Percentiles rank a stretch among this genome's conserved stretches.
phyloP scores from a whole-genome alignment of 2,888 invertebrate species.

The Lasioglossum oenotherae region DNA sequence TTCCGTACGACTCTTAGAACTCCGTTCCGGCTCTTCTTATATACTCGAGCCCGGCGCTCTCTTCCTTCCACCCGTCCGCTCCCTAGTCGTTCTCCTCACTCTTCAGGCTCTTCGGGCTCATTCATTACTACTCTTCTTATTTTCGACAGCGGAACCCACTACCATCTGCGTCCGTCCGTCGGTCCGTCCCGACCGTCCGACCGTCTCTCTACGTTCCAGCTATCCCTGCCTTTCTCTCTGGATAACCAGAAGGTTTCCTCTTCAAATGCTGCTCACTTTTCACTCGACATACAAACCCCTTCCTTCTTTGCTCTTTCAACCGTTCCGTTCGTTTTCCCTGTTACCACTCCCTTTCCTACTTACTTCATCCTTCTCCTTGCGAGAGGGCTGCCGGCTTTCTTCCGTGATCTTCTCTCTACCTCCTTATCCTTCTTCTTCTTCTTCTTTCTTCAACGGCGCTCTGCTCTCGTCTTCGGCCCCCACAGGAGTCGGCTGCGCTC shows the following conservation, averaged over 20 bases:
- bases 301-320: slow-evolving; percentile 56
- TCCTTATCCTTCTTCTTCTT: slow-evolving; percentile 38
- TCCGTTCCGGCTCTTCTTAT: slow-evolving; percentile 47
- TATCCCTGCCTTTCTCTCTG: slow-evolving; percentile 64
- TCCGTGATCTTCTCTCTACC: slow-evolving; percentile 12
- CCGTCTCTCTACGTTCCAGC: slow-evolving; percentile 62
- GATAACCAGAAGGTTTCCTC: slow-evolving; percentile 71
- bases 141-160: slow-evolving; percentile 75
- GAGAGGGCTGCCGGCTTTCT: slow-evolving; percentile 21
- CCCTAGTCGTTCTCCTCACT: slow-evolving; percentile 45
- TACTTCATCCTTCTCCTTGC: slow-evolving; percentile 31
- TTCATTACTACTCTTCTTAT: slow-evolving; percentile 82
- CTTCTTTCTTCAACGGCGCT: neutral
- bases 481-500: slow-evolving; percentile 36
- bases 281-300: slow-evolving; percentile 66
- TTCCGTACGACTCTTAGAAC: slow-evolving; percentile 61
- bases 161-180: slow-evolving; percentile 58
- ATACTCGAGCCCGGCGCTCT: slow-evolving; percentile 30
- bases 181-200: slow-evolving; percentile 9
- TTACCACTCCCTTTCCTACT: slow-evolving; percentile 32
- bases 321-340: slow-evolving; percentile 48
- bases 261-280: slow-evolving; percentile 77
- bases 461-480: slow-evolving; percentile 35
- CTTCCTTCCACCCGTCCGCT: slow-evolving; percentile 29
- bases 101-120: slow-evolving; percentile 69